Evolutionary conservation across 2,888 invertebrate genomes (phyloP).

Genomic region (Latrodectus elegans): DNA sequence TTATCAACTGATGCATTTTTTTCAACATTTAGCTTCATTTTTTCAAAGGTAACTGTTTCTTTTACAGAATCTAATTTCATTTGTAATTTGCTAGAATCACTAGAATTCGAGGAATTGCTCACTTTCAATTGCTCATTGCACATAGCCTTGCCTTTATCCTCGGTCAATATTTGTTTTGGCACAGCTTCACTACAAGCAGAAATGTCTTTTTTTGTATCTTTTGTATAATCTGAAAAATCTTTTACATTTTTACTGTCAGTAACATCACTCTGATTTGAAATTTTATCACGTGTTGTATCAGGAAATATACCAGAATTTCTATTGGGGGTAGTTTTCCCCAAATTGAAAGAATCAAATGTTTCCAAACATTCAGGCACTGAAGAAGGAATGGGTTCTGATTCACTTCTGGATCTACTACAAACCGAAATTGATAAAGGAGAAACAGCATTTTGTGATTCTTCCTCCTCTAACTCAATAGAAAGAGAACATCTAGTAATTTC

Average conservation of each 20-base stretch:
- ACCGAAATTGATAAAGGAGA: slow-evolving; percentile 11
- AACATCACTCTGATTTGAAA: not conserved
- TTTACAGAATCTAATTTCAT: slow-evolving; percentile 9
- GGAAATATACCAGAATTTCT: not conserved
- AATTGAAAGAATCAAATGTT: not conserved
- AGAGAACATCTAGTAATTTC: slow-evolving; percentile 61
- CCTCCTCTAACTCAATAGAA: slow-evolving; percentile 37
- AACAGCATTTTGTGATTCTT: slow-evolving; percentile 13
- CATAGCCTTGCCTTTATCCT: not conserved
- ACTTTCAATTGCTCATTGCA: slow-evolving; percentile 9
- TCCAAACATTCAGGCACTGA: slow-evolving; percentile 6
- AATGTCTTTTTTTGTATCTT: not conserved
- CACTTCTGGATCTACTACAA: slow-evolving; percentile 43
- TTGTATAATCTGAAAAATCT: not conserved
- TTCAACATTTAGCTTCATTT: slow-evolving; percentile 14
- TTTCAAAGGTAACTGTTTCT: slow-evolving; percentile 31
- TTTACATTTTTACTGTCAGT: slow-evolving; percentile 4
- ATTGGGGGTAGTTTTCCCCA: not conserved
- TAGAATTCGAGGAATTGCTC: not conserved
- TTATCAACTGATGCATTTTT: slow-evolving; percentile 27
- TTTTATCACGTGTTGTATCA: slow-evolving; percentile 25
- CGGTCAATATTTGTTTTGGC: not conserved
- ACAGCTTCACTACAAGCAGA: not conserved
- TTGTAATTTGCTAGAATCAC: slow-evolving; percentile 14
- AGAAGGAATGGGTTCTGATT: slow-evolving; percentile 45